Evolutionary conservation across 2,888 invertebrate species (phyloP), one percentile per base, ranked within the genome.

Genomic region (Hypomecis punctinalis): DNA sequence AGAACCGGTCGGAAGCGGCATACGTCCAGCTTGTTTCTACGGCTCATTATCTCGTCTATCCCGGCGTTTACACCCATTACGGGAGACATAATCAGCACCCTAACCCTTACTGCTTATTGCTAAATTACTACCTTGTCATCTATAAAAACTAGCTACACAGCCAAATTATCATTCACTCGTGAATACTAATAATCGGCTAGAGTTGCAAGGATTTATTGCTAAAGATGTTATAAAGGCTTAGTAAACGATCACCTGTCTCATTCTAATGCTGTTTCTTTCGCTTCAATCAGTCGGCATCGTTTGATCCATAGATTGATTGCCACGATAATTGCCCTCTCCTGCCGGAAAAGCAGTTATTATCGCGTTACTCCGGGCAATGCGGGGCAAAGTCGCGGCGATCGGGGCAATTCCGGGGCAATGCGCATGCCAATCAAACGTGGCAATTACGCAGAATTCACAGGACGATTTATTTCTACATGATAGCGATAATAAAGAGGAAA

Each of bases 261-360:
- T 39, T 61, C 43, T 55, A 55, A 11, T 36, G 40, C 35, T n/a
- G n/a, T 39, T 37, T 46, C 13, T 66, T 68, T 53, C 61, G 51
- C 8, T 71, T 61, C 43, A 43, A 47, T 54, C 36, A n/a, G 63
- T 61, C 78, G 77, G 80, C 63, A n/a, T 51, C 71, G 65, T 79
- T 81, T 78, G 77, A 81, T 76, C 60, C 49, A 52, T 33, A 13
- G 64, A 56, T 66, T 79, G 79, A 81, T 82, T 74, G 78, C 74
- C 35, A 13, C 65, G 57, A 66, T 79, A 79, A 81, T 82, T 74
- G 78, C 74, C 63, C 68, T 61, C 73, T 79, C 79, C 74, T 74
- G 76, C 72, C 78, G 78, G 79, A 79, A 74, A 69, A 68, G 36
- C 63, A 40, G 61, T 63, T 63, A 81, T 79, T 76, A 80, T 70